Evolutionary conservation across 2,113 vertebrate genomes (phyloP), one percentile per base, ranked within the genome.

Genomic region (Mirza zaza): DNA sequence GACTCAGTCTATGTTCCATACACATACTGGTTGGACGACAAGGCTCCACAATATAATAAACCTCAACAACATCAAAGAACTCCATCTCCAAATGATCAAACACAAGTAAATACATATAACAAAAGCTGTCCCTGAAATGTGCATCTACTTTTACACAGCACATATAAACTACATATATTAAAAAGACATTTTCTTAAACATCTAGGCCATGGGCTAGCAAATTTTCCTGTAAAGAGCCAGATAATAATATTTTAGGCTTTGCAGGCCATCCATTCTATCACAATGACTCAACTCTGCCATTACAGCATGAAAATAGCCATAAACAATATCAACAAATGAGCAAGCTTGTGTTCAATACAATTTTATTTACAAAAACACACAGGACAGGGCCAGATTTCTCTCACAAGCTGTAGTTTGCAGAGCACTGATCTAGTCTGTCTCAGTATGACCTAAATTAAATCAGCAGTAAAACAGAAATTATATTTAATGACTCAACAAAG

Each of bases 71-170:
- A 90, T 70, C 52, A 89, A 61, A 85, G 32, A 92, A 90, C 21
- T 88, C 34, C 34, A 86, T 81, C 76, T 67, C 73, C 36, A 87
- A 84, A 23, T 77, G n/a, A 81, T 71, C 59, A 88, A 73, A 87
- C 14, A 81, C 34, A 63, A 87, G 76, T 67, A 36, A 36, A 83
- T 0, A 61, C 27, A 90, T 32, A n/a, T 14, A 97, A 84, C 8
- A 71, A 95, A 90, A 95, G 61, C 65, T 96, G 23, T 55, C 85
- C 68, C 81, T 95, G 50, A 93, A 96, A 89, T 70, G 12, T 50
- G 11, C 36, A 84, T 29, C 76, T 68, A 95, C 20, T 82, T 92
- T 71, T 32, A 82, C 21, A 86, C 0, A 90, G 34, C 32, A 79
- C 5, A 91, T 29, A 76, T 25, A 83, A 92, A 91, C 85, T 55